Conservation (phyloP, 2,797 vertebrate species). For the Pitangus sulphuratus region DNA sequence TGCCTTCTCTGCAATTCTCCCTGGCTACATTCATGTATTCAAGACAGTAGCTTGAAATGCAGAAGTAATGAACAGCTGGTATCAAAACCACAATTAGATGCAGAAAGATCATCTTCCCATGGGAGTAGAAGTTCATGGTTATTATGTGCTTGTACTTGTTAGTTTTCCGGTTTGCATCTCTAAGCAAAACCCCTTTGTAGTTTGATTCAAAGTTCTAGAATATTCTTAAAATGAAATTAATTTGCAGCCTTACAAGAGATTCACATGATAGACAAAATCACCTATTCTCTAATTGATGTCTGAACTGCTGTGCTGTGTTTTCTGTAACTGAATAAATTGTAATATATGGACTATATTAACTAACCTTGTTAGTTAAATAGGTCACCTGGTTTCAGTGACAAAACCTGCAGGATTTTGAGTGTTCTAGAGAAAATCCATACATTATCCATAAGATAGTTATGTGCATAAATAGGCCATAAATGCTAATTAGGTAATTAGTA, state of each 20-base stretch:
- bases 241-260: background rate
- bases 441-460: background rate
- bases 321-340: background rate
- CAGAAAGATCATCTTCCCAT: background rate
- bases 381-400: background rate
- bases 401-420: background rate
- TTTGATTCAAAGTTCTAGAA: background rate
- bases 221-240: background rate
- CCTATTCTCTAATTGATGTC: background rate
- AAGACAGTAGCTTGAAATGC: constrained; percentile 17
- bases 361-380: constrained; percentile 7
- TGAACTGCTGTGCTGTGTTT: background rate
- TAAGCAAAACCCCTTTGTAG: background rate
- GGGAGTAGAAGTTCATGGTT: background rate
- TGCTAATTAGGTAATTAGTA: too few species aligned
- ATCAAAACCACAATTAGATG: background rate
- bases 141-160: background rate
- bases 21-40: background rate
- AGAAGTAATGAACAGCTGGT: constrained; percentile 29
- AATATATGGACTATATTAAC: background rate
- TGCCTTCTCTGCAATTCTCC: background rate
- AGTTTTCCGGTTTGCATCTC: background rate
- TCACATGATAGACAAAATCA: background rate
- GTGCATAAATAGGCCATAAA: background rate
- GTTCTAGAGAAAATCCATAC: background rate